These are phyloP conservation scores for Eustalomyia histrio DNA, from an alignment of 2,888 invertebrate species.

Conservation along the genomic window DNA sequence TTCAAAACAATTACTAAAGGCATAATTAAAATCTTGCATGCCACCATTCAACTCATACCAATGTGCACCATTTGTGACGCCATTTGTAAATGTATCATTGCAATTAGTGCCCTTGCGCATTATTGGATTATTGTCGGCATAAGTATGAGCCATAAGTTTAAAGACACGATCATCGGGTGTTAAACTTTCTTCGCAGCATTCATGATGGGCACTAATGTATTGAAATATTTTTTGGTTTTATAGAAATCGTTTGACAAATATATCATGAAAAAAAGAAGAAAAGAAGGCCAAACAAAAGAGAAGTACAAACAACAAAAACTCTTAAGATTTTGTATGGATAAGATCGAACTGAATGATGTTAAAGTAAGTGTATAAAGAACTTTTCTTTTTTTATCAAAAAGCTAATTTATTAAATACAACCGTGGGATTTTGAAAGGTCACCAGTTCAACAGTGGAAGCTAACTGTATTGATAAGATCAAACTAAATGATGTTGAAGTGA, in stretches of 20 bases:
- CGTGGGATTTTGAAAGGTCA: no score
- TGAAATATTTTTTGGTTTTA: constrained; percentile 26
- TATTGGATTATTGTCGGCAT: constrained; percentile 86
- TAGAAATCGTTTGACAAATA: background rate
- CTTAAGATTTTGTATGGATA: no score
- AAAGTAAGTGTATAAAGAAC: no score
- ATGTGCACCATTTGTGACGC: constrained; percentile 94
- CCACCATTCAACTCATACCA: constrained; percentile 96
- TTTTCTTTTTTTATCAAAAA: no score
- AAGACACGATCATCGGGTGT: constrained; percentile 92
- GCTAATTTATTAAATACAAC: no score
- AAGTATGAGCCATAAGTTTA: constrained; percentile 87
- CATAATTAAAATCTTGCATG: constrained; percentile 99
- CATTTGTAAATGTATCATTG: constrained; percentile 87
- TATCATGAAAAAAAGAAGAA: background rate
- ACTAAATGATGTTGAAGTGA: no score
- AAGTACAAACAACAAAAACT: no score
- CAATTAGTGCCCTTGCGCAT: constrained; percentile 89
- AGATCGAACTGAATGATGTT: no score
- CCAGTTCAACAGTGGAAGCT: no score
- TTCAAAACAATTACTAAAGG: constrained; percentile 96
- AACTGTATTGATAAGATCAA: no score
- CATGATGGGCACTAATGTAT: constrained; percentile 79
- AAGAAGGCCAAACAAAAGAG: no score
- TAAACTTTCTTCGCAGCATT: constrained; percentile 86